Conservation (phyloP, 2,888 invertebrate species). For the Cremastinae sp. region DNA sequence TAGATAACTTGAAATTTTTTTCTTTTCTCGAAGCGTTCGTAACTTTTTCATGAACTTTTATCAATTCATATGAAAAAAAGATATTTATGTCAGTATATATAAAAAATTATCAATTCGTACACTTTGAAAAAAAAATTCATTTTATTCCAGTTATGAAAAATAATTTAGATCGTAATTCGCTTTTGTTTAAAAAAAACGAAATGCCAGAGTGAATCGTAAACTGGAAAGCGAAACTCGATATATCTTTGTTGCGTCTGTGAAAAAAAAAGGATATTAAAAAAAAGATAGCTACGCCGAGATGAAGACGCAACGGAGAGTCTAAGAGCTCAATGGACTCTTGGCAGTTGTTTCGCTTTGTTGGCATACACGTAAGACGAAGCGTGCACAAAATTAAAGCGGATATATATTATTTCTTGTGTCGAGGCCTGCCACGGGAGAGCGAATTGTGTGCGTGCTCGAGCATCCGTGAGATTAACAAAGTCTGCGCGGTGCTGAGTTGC, state of each 20-base stretch:
- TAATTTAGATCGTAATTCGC: too few relatives aligned
- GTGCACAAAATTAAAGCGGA: conserved; percentile 32
- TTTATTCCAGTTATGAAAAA: too few relatives aligned
- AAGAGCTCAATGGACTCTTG: conserved; percentile 6
- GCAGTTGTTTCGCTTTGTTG: not conserved
- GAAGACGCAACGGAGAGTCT: conserved; percentile 11
- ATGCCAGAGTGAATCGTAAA: conserved; percentile 6
- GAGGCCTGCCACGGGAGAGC: conserved; percentile 4
- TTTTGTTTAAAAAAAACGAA: too few relatives aligned
- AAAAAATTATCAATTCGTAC: too few relatives aligned
- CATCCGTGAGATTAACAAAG: conserved; percentile 62
- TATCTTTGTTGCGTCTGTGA: conserved; percentile 3
- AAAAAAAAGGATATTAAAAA: not conserved
- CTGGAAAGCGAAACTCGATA: conserved; percentile 39
- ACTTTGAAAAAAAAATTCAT: too few relatives aligned
- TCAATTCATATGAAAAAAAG: too few relatives aligned
- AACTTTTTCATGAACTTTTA: too few relatives aligned
- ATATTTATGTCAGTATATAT: too few relatives aligned
- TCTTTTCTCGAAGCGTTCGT: too few relatives aligned
- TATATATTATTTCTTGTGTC: not conserved
- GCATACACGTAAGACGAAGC: conserved; percentile 16
- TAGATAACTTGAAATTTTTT: too few relatives aligned
- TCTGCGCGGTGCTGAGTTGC: conserved; percentile 57
- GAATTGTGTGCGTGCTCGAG: conserved; percentile 53
- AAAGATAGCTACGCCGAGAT: conserved; percentile 15